Evolutionary conservation across 1,140 invertebrate genomes (phyloP), one percentile per base, ranked within the genome.

Genomic region (Onthophagus taurus): DNA sequence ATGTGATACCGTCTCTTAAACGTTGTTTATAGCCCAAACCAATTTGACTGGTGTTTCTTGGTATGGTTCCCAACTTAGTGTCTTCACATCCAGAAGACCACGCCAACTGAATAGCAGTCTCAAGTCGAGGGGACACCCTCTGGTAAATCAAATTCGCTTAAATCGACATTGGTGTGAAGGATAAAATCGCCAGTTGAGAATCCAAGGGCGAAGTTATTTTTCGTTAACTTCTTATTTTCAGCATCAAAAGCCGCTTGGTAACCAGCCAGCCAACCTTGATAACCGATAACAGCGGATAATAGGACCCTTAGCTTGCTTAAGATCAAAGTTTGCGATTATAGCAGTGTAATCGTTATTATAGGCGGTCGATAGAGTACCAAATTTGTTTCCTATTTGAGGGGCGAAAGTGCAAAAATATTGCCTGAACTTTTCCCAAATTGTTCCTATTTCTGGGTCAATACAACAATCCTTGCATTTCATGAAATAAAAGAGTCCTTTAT

Each of bases 331-430:
- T 55, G 83, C 76, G 68, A 88, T 93, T 9, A 91, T 59, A 44
- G 93, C 78, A 34, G 92, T 72, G 57, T 80, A 81, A 34, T 95
- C 89, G 64, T 90, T 81, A 61, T 86, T 83, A 64, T 82, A 97
- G n/a, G 77, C 78, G 34, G 81, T 78, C 73, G 95, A 96, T 37
- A 96, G 67, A 59, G 84, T 85, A 39, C 87, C 89, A 61, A 78
- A 81, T 70, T 95, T 95, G 58, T 82, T 88, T 59, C 92, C 92
- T 46, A 89, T 90, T 61, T 95, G 87, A 58, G 94, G 94, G 34
- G 88, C 86, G 66, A 98, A 97, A 47, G 85, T 83, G 37, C 88
- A 82, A 99, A 98, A 43, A 99, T 77, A 77, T 99, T 93, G 54
- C 85, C 83, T 59, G 92, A 85, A 57, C 83, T 79, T 75, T 96